Base-by-base conservation (phyloP, 2,113 vertebrate genomes). In the Pluvianellus socialis region DNA sequence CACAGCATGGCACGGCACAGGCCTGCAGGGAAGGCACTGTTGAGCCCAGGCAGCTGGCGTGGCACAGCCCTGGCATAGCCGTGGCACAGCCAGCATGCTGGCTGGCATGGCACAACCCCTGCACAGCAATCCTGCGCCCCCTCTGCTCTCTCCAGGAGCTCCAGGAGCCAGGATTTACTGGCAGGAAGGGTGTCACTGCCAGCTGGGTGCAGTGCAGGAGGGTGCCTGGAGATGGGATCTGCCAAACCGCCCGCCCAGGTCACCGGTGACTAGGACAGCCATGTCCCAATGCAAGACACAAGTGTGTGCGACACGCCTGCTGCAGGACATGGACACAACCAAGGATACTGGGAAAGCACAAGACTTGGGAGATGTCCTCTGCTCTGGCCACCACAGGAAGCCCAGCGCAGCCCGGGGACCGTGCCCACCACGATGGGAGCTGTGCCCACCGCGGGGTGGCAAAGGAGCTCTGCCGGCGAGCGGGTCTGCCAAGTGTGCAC, bases 361-460 rank as follows among this genome's bases (percentile, higher is more conserved):
- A 24, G 35, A 12, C 33, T 16, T n/a, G 18, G 44, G 61, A 70
- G n/a, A 22, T 35, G 4, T 35, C 13, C 13, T 38, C 19, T 14
- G 44, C 6, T 3, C 12, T 1, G 7, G 52, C 3, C 44, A 14
- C 26, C 1, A 2, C 0, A 4, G 53, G 58, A 52, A 42, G 49
- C 33, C 27, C 86, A 73, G 79, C 12, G 2, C 6, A 2, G 50
- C 35, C 21, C 0, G 3, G 23, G 24, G 15, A 42, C 40, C 0
- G 4, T 67, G 40, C 38, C 73, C 59, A 62, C 40, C n/a, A 2
- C 0, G 1, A 1, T 2, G 38, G 79, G 58, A 49, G 28, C 38
- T 53, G 28, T 59, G 45, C 66, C 59, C 72, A 32, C 61, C 3
- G 4, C 77, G 50, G 85, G 63, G 76, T 87, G 94, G 88, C 94